A percentile compares a stretch with the other conserved stretches of the same genome.
These are phyloP conservation scores for Dromococcyx pavoninus DNA, from an alignment of 2,797 vertebrate genomes.

Conservation along the genomic window DNA sequence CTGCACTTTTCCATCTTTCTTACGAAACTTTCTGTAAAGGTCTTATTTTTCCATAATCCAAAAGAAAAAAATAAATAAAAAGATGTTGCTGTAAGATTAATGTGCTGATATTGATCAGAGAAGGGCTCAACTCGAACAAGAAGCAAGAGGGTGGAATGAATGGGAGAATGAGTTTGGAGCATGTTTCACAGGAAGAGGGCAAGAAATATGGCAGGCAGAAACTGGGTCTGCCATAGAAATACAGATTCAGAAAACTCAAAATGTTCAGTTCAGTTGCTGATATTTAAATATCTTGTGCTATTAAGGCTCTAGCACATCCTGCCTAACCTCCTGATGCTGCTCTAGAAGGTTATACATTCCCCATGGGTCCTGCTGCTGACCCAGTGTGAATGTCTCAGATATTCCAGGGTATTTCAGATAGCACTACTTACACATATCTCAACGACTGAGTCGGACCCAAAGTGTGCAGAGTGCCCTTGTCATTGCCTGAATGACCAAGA, in stretches of 20 bases:
- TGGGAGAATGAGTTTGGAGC: neutral
- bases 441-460: neutral
- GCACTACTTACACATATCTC: rapidly evolving
- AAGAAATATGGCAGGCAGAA: neutral
- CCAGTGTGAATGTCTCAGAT: neutral
- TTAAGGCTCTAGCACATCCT: neutral
- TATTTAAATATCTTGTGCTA: neutral
- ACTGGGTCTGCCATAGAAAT: neutral
- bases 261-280: neutral
- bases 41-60: neutral
- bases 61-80: neutral
- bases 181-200: neutral
- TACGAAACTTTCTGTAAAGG: neutral
- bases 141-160: neutral
- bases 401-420: neutral
- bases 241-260: neutral
- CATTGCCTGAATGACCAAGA: neutral
- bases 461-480: neutral
- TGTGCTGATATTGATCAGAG: neutral
- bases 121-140: neutral
- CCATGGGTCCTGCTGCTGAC: neutral
- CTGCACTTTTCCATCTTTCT: neutral
- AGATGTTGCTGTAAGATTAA: neutral
- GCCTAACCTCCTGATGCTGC: neutral
- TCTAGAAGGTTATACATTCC: neutral